These are phyloP conservation scores for Anisognathus igniventris DNA, from an alignment of 2,797 vertebrate genomes.

Conservation along the genomic window DNA sequence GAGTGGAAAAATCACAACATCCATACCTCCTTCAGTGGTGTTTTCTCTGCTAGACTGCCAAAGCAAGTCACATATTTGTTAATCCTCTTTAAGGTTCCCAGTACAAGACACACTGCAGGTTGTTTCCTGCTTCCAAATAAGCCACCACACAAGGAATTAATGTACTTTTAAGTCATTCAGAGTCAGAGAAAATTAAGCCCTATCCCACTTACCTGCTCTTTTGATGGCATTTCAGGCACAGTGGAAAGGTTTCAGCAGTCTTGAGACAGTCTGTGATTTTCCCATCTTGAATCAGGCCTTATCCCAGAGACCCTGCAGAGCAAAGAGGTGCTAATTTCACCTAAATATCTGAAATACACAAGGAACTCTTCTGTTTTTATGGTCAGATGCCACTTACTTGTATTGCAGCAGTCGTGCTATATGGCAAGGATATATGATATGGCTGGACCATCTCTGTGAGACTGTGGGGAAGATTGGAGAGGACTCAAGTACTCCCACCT, in stretches of 20 bases:
- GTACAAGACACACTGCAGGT: neutral
- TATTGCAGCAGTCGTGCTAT: accelerated
- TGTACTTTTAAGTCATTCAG: neutral
- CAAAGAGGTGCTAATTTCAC: neutral
- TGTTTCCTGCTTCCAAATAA: neutral
- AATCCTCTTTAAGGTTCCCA: neutral
- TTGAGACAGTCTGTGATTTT: neutral
- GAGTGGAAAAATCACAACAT: neutral
- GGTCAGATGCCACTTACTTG: neutral
- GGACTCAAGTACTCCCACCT: neutral
- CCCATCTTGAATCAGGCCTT: neutral
- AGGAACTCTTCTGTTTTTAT: neutral
- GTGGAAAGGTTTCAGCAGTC: neutral
- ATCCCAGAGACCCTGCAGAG: neutral
- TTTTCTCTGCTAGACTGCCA: neutral
- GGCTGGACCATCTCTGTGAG: neutral
- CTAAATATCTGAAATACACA: neutral
- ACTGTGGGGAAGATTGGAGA: neutral
- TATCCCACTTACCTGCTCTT: neutral
- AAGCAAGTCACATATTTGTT: neutral
- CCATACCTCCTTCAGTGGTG: neutral
- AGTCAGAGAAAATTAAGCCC: neutral
- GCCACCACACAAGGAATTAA: neutral
- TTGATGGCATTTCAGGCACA: neutral
- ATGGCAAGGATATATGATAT: neutral